Conservation (phyloP, 2,888 invertebrate species). For the Meganola albula region DNA sequence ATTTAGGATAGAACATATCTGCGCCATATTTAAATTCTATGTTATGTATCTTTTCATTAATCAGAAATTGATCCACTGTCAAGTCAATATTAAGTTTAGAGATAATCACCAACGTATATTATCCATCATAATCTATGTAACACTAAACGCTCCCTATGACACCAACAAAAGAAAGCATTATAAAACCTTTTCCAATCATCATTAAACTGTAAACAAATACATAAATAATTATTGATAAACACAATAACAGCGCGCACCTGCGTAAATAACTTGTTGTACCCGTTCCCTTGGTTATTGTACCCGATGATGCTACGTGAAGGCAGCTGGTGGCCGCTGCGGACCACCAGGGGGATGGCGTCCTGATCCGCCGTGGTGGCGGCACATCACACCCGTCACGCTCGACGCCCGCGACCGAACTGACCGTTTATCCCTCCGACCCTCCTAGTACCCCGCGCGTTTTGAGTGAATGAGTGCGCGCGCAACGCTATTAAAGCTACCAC, state of each 20-base stretch:
- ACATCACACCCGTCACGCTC: constrained; percentile 43
- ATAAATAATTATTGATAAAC: constrained; percentile 20
- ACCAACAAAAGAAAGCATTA: too few species aligned
- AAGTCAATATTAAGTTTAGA: too few species aligned
- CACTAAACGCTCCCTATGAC: too few species aligned
- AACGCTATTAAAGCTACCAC: too few species aligned
- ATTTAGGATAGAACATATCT: too few species aligned
- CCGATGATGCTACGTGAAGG: constrained; percentile 86
- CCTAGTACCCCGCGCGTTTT: constrained; percentile 7
- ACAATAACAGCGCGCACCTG: constrained; percentile 78
- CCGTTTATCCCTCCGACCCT: constrained; percentile 9
- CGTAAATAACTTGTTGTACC: constrained; percentile 90
- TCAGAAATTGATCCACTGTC: too few species aligned
- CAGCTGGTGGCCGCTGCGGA: constrained; percentile 65
- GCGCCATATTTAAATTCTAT: too few species aligned
- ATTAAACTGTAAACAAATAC: constrained; percentile 29
- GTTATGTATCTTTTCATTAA: too few species aligned
- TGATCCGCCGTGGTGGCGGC: constrained; percentile 68
- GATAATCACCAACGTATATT: too few species aligned
- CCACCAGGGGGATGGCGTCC: constrained; percentile 73
- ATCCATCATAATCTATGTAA: too few species aligned
- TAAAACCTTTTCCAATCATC: too few species aligned
- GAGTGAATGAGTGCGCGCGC: constrained; percentile 69
- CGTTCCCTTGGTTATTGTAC: constrained; percentile 85
- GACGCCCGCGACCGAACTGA: constrained; percentile 46